phyloP scores from a whole-genome alignment of 2,797 vertebrate species.

The Acanthornis magna region DNA sequence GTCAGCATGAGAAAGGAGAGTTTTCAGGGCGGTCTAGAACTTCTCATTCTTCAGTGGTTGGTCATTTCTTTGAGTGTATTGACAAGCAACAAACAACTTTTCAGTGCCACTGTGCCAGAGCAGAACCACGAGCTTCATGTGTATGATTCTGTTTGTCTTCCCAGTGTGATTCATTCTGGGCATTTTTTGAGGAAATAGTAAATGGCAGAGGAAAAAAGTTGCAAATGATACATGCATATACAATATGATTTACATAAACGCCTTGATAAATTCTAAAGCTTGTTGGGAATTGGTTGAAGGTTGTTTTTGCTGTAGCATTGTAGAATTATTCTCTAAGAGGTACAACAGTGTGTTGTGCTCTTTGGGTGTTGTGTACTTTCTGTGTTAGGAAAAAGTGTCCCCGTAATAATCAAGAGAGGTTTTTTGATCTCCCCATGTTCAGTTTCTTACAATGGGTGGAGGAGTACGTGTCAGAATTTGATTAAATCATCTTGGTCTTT shows the following conservation, averaged over 20 bases:
- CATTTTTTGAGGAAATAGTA: neutral
- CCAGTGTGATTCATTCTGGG: neutral
- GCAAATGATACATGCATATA: neutral
- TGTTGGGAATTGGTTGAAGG: neutral
- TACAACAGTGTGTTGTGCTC: neutral
- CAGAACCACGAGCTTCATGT: neutral
- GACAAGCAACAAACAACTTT: neutral
- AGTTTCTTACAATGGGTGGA: constrained; percentile 32
- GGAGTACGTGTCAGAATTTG: constrained; percentile 36
- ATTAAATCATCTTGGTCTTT: constrained; percentile 40
- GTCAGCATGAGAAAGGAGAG: neutral
- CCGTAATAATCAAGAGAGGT: neutral
- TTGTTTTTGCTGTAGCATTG: neutral
- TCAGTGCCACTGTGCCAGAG: neutral
- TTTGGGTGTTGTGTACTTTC: neutral
- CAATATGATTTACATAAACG: neutral
- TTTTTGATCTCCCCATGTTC: constrained; percentile 62
- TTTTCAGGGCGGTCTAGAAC: neutral
- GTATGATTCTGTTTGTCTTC: too few relatives aligned
- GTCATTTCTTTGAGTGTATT: neutral
- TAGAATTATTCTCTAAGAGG: neutral
- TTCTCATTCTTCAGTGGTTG: neutral
- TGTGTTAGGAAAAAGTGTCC: neutral
- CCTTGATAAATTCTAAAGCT: neutral
- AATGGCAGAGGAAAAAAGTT: neutral